A percentile compares a stretch with the other conserved stretches of the same genome.
These are phyloP conservation scores for Ophioderma brevispina DNA, from an alignment of 35 echinoderm and acorn worm species.

Conservation along the genomic window DNA sequence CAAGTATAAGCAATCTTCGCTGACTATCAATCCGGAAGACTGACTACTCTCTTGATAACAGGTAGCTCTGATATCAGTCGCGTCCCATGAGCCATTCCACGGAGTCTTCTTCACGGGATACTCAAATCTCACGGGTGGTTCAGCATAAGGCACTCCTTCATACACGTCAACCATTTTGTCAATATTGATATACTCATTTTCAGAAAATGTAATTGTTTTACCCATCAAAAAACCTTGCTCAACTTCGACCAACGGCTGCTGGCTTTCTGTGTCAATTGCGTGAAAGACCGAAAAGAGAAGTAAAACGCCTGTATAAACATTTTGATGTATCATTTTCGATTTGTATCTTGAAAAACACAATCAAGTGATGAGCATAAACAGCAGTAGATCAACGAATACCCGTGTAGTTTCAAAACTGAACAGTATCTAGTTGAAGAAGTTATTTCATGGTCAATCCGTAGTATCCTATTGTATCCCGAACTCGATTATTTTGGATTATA, in stretches of 20 bases:
- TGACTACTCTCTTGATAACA: neutral
- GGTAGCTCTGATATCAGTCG: neutral
- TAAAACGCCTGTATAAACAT: too few relatives aligned
- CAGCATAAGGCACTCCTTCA: neutral
- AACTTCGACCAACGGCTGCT: neutral
- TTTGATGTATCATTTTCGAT: too few relatives aligned
- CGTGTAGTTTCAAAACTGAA: too few relatives aligned
- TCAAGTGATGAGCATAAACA: too few relatives aligned
- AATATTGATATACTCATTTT: neutral
- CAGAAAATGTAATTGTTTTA: neutral
- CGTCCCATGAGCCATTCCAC: neutral
- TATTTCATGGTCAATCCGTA: too few relatives aligned
- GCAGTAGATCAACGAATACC: too few relatives aligned
- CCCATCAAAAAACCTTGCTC: neutral
- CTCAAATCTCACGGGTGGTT: neutral
- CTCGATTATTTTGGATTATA: too few relatives aligned
- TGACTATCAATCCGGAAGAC: neutral
- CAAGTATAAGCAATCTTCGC: neutral
- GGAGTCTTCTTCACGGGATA: neutral
- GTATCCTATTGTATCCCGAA: too few relatives aligned
- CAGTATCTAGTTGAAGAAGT: too few relatives aligned
- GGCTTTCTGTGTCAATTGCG: too few relatives aligned
- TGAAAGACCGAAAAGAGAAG: too few relatives aligned
- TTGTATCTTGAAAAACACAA: too few relatives aligned
- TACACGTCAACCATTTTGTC: neutral